Base-by-base conservation (phyloP, 2,888 invertebrate genomes). In the Anagyrus pseudococci region DNA sequence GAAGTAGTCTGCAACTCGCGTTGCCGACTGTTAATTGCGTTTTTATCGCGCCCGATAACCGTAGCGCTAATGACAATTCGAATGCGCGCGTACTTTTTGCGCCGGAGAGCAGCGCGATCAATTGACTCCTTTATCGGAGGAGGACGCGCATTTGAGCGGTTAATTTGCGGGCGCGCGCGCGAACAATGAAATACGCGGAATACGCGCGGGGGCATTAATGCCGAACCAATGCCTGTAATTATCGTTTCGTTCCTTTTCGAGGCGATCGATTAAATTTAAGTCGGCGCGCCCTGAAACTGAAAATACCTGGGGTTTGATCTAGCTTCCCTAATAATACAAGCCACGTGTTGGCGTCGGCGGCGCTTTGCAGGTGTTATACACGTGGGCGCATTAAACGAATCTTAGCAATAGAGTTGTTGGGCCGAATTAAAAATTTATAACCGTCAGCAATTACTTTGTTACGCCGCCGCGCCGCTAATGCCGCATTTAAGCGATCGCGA, bases 11-110 rank as follows among this genome's bases (percentile, higher is more conserved):
- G 56, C 56, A 22, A 46, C 50, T 15, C 23, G 23, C 23, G 41
- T 20, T 23, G 29, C 37, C 17, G 17, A 17, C 52, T 26, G 10
- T 47, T 62, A 62, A 62, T 62, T 47, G 43, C 19, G 29, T 56
- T 49, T 62, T 62, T 62, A 43, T 37, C 19, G 8, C n/a, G 17
- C 19, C 15, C 49, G 50, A 54, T 53, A 47, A 54, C 41, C 47
- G 54, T 58, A 43, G 54, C 49, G 26, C 29, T 58, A 62, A 62
- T 49, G 53, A 37, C 33, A 44, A 58, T 58, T 54, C 43, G 41
- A 44, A 58, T 58, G 53, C 43, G 41, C 37, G 41, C 13, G 15
- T 22, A 44, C 20, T 61, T 56, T 61, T 58, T 58, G 15, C 29
- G 10, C 29, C 29, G 29, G 29, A 29, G 29, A 29, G 47, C 49